Base-by-base conservation (phyloP, 2,797 vertebrate genomes). In the Peromyscus attwateri region DNA sequence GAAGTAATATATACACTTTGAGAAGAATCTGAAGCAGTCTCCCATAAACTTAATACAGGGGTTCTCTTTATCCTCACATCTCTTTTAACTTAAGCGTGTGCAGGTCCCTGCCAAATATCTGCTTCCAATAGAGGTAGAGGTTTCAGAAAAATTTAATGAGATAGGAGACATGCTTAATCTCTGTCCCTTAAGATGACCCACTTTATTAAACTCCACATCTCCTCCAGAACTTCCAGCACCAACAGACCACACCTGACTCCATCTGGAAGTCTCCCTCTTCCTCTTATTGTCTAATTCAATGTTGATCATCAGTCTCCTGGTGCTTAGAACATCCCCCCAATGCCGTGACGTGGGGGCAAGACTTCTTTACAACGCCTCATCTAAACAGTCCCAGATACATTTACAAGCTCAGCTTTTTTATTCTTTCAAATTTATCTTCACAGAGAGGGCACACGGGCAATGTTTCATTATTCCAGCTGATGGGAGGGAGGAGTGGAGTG, bases 111-210 rank as follows among this genome's bases (percentile, higher is more conserved):
- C 70, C 91, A 96, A 97, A 80, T 95, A 85, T 92, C 91, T 97
- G 92, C 92, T 98, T 97, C 96, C 62, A 97, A 91, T 91, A 94
- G 89, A 96, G 82, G n/a, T 62, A 46, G 66, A 85, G 12, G 60
- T 96, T 93, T 91, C 68, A 89, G 57, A 89, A 82, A 90, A 79
- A 27, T 1, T 60, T 92, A 71, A 95, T 71, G 73, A 46, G 49
- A 55, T 43, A 73, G 57, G 91, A 91, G 79, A 57, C 62, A 84
- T 40, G 75, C 34, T 87, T 96, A 87, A 95, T 87, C 73, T 92
- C 55, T 92, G 60, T 57, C 66, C 43, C 4, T 75, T 60, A 87
- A 81, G 37, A 90, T 79, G 52, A 84, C 27, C 79, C 89, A 84
- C 23, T 64, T 80, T 73, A 95, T 77, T 83, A 55, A 89, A 85